phyloP scores from a whole-genome alignment of 2,113 vertebrate genomes.

The Pygoscelis adeliae region DNA sequence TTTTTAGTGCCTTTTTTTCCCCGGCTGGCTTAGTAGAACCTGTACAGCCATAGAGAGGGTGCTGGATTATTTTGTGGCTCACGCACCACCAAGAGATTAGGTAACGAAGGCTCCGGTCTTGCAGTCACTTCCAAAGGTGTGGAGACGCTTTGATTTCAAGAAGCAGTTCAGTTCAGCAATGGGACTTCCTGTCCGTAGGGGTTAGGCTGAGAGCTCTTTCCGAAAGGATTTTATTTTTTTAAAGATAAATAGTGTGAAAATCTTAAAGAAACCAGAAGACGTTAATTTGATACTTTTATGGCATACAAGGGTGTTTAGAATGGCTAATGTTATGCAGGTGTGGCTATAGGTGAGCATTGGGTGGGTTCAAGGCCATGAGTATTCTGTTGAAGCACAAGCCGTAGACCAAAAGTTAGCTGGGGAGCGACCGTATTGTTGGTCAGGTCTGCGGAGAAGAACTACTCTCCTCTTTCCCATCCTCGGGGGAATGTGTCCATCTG shows the following conservation, averaged over 20 bases:
- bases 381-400: not conserved
- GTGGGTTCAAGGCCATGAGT: accelerated
- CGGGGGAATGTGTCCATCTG: accelerated
- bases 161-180: not conserved
- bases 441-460: not conserved
- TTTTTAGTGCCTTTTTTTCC: not conserved
- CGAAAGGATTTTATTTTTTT: not conserved
- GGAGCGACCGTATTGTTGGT: accelerated
- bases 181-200: not conserved
- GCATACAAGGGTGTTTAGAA: not conserved
- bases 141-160: not conserved
- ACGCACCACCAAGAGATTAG: not conserved
- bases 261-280: not conserved
- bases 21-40: not conserved
- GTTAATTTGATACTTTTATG: not conserved
- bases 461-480: not conserved
- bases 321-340: not conserved
- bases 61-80: not conserved
- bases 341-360: not conserved
- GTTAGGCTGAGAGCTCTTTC: not conserved
- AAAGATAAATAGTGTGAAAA: not conserved
- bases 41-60: not conserved
- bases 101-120: not conserved
- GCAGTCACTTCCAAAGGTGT: not conserved
- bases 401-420: not conserved